phyloP scores from a whole-genome alignment of 1,140 invertebrate genomes.

The Meloidogyne hapla region DNA sequence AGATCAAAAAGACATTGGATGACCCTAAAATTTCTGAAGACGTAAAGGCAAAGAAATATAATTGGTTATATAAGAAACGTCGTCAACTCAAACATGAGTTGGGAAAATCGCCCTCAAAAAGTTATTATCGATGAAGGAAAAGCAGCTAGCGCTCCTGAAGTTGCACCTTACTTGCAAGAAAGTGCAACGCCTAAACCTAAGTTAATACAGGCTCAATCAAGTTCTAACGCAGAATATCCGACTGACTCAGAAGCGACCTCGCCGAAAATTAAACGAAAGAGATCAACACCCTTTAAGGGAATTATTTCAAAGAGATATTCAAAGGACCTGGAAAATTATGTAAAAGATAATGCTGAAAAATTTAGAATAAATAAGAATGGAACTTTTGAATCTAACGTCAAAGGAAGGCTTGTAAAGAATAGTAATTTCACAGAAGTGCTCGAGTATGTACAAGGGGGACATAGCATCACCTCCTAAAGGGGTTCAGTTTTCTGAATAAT shows the following conservation, averaged over 20 bases:
- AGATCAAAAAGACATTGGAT: neutral
- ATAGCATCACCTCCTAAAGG: neutral
- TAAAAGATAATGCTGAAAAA: no score
- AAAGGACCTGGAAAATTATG: no score
- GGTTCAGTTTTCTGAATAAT: neutral
- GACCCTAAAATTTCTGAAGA: neutral
- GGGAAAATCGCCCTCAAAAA: conserved; percentile 13
- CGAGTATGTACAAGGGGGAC: neutral
- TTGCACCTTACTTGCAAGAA: conserved; percentile 5
- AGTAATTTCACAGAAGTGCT: no score
- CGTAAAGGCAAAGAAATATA: neutral
- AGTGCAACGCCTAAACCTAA: no score
- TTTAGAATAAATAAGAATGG: no score
- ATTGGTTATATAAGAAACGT: conserved; percentile 16
- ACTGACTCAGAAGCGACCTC: neutral
- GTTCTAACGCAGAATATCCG: neutral
- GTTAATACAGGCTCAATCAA: neutral
- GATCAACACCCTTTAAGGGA: neutral
- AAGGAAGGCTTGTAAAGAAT: no score
- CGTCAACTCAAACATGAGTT: conserved; percentile 13
- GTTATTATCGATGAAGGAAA: conserved; percentile 16
- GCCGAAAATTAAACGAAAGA: neutral
- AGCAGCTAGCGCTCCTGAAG: neutral
- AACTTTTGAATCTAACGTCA: no score
- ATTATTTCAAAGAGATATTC: neutral